Evolutionary conservation across 2,113 vertebrate species (phyloP).

Genomic region (Plestiodon gilberti): DNA sequence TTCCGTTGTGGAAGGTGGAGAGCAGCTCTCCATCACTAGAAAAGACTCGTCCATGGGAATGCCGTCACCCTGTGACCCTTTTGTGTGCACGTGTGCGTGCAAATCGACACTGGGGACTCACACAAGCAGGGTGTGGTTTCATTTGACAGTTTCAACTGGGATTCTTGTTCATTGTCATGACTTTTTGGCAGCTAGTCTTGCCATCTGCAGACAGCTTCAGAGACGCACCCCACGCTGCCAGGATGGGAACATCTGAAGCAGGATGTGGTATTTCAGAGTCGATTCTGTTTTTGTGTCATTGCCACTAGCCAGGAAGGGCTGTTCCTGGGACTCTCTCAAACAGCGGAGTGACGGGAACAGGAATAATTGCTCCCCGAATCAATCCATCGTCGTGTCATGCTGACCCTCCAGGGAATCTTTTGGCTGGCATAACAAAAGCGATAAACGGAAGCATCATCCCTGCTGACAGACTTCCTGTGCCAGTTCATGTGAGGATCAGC

Average conservation of each 20-base stretch:
- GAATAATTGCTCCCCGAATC: constrained; percentile 5
- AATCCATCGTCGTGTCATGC: not conserved
- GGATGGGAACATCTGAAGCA: not conserved
- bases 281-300: not conserved
- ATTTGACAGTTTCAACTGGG: not conserved
- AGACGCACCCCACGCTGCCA: not conserved
- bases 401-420: constrained; percentile 11
- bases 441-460: not conserved
- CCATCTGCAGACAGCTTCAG: not conserved
- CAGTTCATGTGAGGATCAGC: not conserved
- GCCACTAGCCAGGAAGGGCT: not conserved
- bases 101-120: not conserved
- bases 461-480: not conserved
- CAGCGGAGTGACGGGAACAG: constrained; percentile 17
- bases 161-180: not conserved
- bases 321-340: not conserved
- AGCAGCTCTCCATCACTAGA: not conserved
- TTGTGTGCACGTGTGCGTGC: not conserved
- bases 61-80: not conserved
- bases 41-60: not conserved
- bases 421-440: not conserved
- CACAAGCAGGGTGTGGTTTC: not conserved
- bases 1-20: not conserved
- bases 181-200: not conserved
- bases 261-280: not conserved